Conservation (phyloP, 2,113 vertebrate genomes). For the Paramisgurnus dabryanus region DNA sequence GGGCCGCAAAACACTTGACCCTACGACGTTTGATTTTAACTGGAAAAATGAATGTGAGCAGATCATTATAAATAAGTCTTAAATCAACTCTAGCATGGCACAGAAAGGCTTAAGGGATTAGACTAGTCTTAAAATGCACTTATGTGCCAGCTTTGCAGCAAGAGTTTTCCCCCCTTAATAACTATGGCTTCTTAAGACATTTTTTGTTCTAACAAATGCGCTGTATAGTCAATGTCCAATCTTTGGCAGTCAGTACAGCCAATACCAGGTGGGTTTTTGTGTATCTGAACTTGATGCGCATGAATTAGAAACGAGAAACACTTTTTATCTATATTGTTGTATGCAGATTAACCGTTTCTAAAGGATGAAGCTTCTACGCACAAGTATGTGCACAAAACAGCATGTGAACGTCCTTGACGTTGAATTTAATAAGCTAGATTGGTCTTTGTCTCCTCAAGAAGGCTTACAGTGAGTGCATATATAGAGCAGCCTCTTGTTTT, state of each 20-base stretch:
- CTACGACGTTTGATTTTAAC: conserved; percentile 22
- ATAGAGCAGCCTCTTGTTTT: conserved; percentile 35
- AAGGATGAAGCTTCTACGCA: too few relatives aligned
- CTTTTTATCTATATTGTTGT: neutral
- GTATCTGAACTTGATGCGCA: neutral
- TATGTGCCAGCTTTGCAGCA: conserved; percentile 9
- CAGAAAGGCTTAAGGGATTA: conserved; percentile 44
- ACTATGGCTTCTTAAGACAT: neutral
- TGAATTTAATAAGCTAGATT: conserved; percentile 12
- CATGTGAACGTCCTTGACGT: neutral
- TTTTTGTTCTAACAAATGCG: neutral
- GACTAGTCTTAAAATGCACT: neutral
- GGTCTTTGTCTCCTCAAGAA: conserved; percentile 9
- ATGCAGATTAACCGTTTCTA: conserved; percentile 2
- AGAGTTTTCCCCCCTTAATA: conserved; percentile 28
- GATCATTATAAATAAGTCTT: conserved; percentile 38
- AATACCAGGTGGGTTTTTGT: neutral
- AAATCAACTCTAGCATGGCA: conserved; percentile 32
- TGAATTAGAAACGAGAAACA: neutral
- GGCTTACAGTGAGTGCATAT: conserved; percentile 31
- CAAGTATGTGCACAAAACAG: conserved; percentile 1
- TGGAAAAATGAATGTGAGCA: conserved; percentile 33
- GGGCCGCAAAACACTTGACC: conserved; percentile 2
- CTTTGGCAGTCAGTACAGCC: neutral
- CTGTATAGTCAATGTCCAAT: neutral